Evolutionary conservation across 2,888 invertebrate species (phyloP).

Genomic region (Drosophila colorata): DNA sequence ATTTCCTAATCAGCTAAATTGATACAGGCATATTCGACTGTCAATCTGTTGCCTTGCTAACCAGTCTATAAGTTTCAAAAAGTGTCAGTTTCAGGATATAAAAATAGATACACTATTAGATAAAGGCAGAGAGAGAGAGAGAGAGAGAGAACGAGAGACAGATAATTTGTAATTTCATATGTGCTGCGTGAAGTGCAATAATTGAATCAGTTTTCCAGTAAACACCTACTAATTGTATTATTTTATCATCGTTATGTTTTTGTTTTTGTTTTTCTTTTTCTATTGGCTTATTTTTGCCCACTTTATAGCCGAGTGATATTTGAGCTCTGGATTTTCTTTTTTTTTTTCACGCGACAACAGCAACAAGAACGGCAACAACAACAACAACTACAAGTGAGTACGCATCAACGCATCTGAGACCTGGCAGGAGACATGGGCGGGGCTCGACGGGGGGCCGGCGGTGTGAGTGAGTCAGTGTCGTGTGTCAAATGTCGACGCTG

Average conservation of each 20-base stretch:
- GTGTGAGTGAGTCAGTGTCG: conserved; percentile 40
- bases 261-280: too few species aligned
- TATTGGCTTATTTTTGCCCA: background rate
- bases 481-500: conserved; percentile 74
- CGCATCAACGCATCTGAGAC: conserved; percentile 57
- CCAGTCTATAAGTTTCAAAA: too few species aligned
- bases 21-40: too few species aligned
- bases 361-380: conserved; percentile 9
- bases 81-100: too few species aligned
- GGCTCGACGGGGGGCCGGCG: background rate
- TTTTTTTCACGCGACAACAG: background rate
- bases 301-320: conserved; percentile 16
- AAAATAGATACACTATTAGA: too few species aligned
- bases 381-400: conserved; percentile 24
- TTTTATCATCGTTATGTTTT: background rate
- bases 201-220: background rate
- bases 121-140: too few species aligned
- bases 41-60: too few species aligned
- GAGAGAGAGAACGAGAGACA: too few species aligned
- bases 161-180: background rate
- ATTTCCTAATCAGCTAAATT: too few species aligned
- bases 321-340: background rate
- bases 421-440: background rate
- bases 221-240: background rate
- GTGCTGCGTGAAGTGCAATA: background rate